A percentile compares a stretch with the other conserved stretches of the same genome.
phyloP scores from a whole-genome alignment of 2,113 vertebrate genomes.

The Percopsis transmontana region DNA sequence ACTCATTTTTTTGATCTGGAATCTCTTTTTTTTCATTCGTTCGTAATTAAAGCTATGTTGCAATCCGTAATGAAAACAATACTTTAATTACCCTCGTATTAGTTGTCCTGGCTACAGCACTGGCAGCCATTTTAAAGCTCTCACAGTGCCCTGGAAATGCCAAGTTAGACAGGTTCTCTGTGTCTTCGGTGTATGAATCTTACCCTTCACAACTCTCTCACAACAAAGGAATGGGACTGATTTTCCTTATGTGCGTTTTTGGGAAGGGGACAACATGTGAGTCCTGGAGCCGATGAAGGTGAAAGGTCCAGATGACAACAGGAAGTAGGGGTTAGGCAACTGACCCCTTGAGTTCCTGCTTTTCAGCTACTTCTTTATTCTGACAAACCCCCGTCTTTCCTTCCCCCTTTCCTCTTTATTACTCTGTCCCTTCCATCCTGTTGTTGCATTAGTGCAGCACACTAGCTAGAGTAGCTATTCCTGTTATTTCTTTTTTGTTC shows the following conservation, averaged over 20 bases:
- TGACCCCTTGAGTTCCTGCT: slow-evolving; percentile 79
- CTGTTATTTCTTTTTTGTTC: slow-evolving; percentile 21
- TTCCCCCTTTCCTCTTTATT: slow-evolving; percentile 35
- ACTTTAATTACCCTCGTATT: background rate
- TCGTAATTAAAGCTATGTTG: too few species aligned
- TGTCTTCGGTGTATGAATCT: slow-evolving; percentile 10
- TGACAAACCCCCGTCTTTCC: slow-evolving; percentile 37
- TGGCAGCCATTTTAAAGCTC: slow-evolving; percentile 22
- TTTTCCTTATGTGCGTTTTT: background rate
- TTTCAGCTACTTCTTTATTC: slow-evolving; percentile 65
- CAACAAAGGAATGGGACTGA: background rate
- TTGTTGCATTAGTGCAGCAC: slow-evolving; percentile 39
- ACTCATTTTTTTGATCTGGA: too few species aligned
- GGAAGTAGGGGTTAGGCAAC: slow-evolving; percentile 73
- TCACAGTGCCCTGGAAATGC: background rate
- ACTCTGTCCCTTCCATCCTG: slow-evolving; percentile 38
- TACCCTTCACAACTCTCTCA: slow-evolving; percentile 1
- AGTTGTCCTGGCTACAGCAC: slow-evolving; percentile 13
- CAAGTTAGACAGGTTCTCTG: slow-evolving; percentile 1
- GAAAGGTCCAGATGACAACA: slow-evolving; percentile 70
- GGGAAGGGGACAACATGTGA: slow-evolving; percentile 6
- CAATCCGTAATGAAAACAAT: background rate
- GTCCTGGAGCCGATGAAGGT: too few species aligned
- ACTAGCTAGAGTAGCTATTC: slow-evolving; percentile 52
- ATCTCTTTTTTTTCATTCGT: too few species aligned